Base-by-base conservation (phyloP, 2,888 invertebrate species). In the Apocheima hispidaria region DNA sequence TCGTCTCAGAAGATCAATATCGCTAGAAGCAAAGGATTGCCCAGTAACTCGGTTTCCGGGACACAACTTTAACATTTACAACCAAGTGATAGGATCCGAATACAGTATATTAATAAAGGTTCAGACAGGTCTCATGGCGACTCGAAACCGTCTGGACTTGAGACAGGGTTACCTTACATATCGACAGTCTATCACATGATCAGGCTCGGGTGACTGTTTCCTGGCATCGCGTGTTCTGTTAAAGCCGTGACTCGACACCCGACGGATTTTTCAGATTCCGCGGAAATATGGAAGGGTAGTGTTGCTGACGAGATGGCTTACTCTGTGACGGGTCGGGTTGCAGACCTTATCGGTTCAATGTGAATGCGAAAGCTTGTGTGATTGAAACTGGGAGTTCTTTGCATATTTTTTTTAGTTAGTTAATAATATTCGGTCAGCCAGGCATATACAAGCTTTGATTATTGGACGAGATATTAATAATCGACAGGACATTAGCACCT, bases 241-340 rank as follows among this genome's bases (percentile, higher is more conserved):
- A 75, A 77, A 41, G 26, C 60, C 53, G 68, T 60, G 63, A 79
- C 66, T 65, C 50, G 83, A 82, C 76, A 82, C 83, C 72, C 26
- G 36, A 9, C 48, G 69, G 74, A 74, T 78, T 82, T 81, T 79
- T 74, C 64, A 74, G 80, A 83, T 83, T 81, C 78, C 76, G 44
- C 57, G 68, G 58, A 72, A 69, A 67, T 40, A 54, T 33, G 53
- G 23, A 28, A 44, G 26, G 48, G 36, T 36, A 35, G 35, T 21
- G 49, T 52, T 41, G 51, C 58, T 18, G 9, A 16, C 10, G 9
- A 18, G 23, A 44, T 12, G 40, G 20, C 9, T n/a, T 35, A 14
- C 16, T 36, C 36, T 33, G 16, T 10, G 10, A 16, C 21, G 60
- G 12, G 5, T 61, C 59, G 14, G 40, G 52, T 65, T 41, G 49